A percentile compares a stretch with the other conserved stretches of the same genome.
phyloP scores from a whole-genome alignment of 2,113 vertebrate genomes.

The Albula glossodonta region DNA sequence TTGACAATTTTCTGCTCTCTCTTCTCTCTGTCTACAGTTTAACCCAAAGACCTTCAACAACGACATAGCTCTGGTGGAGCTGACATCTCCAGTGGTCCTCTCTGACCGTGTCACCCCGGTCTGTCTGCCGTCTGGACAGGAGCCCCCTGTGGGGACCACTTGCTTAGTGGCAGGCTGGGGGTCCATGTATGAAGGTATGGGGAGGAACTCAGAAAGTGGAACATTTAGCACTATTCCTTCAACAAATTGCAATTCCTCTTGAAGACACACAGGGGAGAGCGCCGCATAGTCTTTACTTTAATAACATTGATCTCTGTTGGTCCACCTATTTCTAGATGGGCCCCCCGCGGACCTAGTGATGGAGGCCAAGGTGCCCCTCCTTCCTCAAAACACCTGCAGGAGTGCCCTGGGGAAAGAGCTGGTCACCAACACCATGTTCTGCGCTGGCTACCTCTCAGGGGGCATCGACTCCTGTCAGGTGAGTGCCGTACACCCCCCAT shows the following conservation, averaged over 20 bases:
- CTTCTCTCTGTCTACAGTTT: conserved; percentile 71
- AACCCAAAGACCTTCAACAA: conserved; percentile 90
- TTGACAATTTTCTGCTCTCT: conserved; percentile 7
- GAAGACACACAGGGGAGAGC: too few species aligned
- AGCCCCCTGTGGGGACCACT: conserved; percentile 76
- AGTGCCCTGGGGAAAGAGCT: conserved; percentile 80
- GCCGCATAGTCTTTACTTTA: background rate
- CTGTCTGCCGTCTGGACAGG: conserved; percentile 78
- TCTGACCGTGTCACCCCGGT: conserved; percentile 72
- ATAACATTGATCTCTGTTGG: background rate
- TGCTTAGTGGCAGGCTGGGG: conserved; percentile 94
- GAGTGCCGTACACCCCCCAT: rapidly evolving
- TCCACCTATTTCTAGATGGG: conserved; percentile 71
- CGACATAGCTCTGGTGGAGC: conserved; percentile 87
- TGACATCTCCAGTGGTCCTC: conserved; percentile 70
- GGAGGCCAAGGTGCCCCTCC: conserved; percentile 86
- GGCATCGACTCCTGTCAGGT: conserved; percentile 94
- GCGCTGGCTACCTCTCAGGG: conserved; percentile 85
- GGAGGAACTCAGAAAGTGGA: background rate
- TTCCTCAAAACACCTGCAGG: conserved; percentile 81
- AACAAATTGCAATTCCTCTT: background rate
- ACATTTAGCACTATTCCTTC: background rate
- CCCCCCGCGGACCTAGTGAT: conserved; percentile 82
- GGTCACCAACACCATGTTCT: conserved; percentile 88
- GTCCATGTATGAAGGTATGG: conserved; percentile 85